These are phyloP conservation scores for Oxycera nigricornis DNA, from an alignment of 2,888 invertebrate genomes.

Conservation along the genomic window DNA sequence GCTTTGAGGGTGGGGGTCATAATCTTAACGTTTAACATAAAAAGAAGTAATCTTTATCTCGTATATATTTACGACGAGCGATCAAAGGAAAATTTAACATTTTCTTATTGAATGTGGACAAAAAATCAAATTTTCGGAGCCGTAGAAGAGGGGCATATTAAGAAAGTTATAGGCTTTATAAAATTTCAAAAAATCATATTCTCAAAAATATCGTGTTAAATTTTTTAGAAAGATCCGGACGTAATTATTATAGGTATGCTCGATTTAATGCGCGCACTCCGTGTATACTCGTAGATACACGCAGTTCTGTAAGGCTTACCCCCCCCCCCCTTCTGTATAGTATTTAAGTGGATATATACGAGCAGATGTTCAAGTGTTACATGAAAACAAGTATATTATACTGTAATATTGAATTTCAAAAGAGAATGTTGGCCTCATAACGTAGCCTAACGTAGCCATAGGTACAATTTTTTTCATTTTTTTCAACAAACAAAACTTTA, in stretches of 20 bases:
- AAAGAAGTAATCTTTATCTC: too few species aligned
- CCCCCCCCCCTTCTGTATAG: neutral
- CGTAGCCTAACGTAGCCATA: neutral
- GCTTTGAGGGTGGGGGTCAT: too few species aligned
- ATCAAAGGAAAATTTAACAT: too few species aligned
- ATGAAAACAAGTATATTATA: conserved; percentile 12
- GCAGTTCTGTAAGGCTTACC: neutral
- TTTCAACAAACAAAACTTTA: too few species aligned
- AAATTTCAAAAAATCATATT: neutral
- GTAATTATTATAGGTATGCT: conserved; percentile 1
- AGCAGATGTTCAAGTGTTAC: neutral
- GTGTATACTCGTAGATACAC: neutral
- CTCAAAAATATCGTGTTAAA: neutral
- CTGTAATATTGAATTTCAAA: neutral
- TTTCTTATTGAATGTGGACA: too few species aligned
- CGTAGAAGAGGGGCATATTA: neutral
- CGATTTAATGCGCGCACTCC: neutral
- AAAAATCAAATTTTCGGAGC: too few species aligned
- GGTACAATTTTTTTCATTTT: too few species aligned
- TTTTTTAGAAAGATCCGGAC: too few species aligned
- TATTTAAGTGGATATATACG: neutral
- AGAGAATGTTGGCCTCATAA: neutral
- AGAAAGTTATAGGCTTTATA: too few species aligned
- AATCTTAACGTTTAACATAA: too few species aligned
- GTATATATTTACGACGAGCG: too few species aligned